Evolutionary conservation across 2,797 vertebrate genomes (phyloP), one percentile per base, ranked within the genome.

Genomic region (Rachycentron canadum): DNA sequence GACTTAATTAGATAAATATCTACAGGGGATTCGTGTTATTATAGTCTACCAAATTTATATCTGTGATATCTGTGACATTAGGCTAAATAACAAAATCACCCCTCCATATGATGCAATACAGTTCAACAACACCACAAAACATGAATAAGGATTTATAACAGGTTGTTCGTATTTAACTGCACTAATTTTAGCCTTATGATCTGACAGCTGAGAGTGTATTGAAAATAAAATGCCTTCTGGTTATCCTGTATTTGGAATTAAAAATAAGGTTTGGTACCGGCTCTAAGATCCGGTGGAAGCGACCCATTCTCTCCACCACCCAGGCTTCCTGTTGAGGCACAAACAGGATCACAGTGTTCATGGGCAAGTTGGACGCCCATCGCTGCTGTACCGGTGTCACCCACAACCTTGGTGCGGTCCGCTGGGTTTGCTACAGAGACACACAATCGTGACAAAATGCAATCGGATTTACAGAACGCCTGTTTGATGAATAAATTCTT

Each of bases 291-390:
- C 97, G 95, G 79, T 99, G 95, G 86, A 98, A 99, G 76, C 95
- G 94, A 25, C 98, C 98, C 98, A 99, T 99, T 78, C 98, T 94
- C 93, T 99, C 97, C 86, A 99, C 96, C 81, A 99, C 97, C 98
- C 98, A 99, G 70, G 98, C 97, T 78, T 99, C 98, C 90, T 99
- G 98, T 78, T 99, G 97, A 0, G 98, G 98, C 64, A 99, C 98
- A 56, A 99, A 99, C 70, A 99, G 95, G 23, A 99, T 81, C 78
- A 97, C 92, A 0, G 98, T 98, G 94, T 99, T 99, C 92, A 98
- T 78, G 53, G 98, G 98, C 32, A 98, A 89, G 65, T 94, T 95
- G 0, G 98, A 99, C 1, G 95, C 95, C 92, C 94, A 94, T 81
- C 97, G 92, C 86, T 89, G 91, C 2, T 96, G 96, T 28, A 80